These are phyloP conservation scores for Bostrychus sinensis DNA, from an alignment of 2,113 vertebrate genomes.

Conservation along the genomic window DNA sequence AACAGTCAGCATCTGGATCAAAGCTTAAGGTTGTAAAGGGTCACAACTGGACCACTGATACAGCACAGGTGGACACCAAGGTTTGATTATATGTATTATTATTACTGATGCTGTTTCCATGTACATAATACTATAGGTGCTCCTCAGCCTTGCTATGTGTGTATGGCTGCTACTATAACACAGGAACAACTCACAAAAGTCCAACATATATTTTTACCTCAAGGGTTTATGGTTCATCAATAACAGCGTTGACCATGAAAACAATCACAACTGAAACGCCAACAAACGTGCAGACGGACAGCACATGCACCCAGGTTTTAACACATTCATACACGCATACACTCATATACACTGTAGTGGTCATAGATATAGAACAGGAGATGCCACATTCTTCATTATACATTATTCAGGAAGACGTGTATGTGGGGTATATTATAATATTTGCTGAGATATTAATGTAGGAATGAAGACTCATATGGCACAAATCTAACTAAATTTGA, in stretches of 20 bases:
- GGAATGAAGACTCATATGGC: neutral
- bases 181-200: constrained; percentile 74
- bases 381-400: constrained; percentile 10
- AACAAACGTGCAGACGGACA: constrained; percentile 70
- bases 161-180: constrained; percentile 74
- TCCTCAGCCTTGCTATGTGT: constrained; percentile 72
- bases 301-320: constrained; percentile 64
- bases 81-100: constrained; percentile 62
- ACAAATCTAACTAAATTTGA: neutral
- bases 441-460: neutral
- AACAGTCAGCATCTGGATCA: constrained; percentile 57
- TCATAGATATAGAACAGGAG: constrained; percentile 4
- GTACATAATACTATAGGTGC: constrained; percentile 68
- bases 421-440: neutral
- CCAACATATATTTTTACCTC: constrained; percentile 58
- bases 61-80: constrained; percentile 73
- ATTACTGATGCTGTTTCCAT: constrained; percentile 67
- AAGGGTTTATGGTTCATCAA: constrained; percentile 62
- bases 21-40: constrained; percentile 59
- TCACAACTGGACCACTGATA: constrained; percentile 64
- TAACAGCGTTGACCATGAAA: constrained; percentile 68
- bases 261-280: constrained; percentile 70
- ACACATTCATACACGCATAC: constrained; percentile 30
- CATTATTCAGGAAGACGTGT: constrained; percentile 10
- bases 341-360: constrained; percentile 14